Evolutionary conservation across 1,140 invertebrate genomes (phyloP).

Genomic region (Sitophilus oryzae): DNA sequence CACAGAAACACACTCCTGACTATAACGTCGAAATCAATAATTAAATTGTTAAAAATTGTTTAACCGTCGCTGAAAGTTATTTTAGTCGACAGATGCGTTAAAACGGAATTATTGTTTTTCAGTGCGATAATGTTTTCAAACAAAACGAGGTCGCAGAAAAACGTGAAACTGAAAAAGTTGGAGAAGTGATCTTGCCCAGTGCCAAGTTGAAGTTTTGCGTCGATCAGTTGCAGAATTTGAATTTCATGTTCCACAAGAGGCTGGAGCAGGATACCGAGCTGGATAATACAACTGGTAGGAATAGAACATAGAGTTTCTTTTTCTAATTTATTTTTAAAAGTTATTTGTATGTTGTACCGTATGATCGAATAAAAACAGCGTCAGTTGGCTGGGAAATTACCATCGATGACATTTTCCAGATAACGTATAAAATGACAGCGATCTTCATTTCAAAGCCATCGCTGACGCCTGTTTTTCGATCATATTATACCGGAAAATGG

Average conservation of each 20-base stretch:
- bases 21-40: slow-evolving; percentile 8
- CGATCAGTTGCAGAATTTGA: slow-evolving; percentile 41
- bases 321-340: too few relatives aligned
- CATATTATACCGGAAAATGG: too few relatives aligned
- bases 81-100: background rate
- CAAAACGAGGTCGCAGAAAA: slow-evolving; percentile 14
- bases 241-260: slow-evolving; percentile 38
- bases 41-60: slow-evolving; percentile 8
- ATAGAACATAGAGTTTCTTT: too few relatives aligned
- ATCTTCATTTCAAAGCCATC: too few relatives aligned
- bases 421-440: too few relatives aligned
- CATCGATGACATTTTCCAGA: too few relatives aligned
- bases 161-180: slow-evolving; percentile 18
- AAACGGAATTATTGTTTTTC: background rate
- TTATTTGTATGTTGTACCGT: too few relatives aligned
- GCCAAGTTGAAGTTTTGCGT: slow-evolving; percentile 39
- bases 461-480: too few relatives aligned
- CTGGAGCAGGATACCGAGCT: slow-evolving; percentile 15
- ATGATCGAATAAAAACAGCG: too few relatives aligned
- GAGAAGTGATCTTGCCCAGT: slow-evolving; percentile 33
- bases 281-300: slow-evolving; percentile 5
- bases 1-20: background rate
- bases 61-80: background rate
- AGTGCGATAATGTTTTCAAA: slow-evolving; percentile 15
- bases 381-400: too few relatives aligned